A percentile compares a stretch with the other conserved stretches of the same genome.
Conservation (phyloP, 2,113 vertebrate genomes). For the Isurus oxyrinchus region DNA sequence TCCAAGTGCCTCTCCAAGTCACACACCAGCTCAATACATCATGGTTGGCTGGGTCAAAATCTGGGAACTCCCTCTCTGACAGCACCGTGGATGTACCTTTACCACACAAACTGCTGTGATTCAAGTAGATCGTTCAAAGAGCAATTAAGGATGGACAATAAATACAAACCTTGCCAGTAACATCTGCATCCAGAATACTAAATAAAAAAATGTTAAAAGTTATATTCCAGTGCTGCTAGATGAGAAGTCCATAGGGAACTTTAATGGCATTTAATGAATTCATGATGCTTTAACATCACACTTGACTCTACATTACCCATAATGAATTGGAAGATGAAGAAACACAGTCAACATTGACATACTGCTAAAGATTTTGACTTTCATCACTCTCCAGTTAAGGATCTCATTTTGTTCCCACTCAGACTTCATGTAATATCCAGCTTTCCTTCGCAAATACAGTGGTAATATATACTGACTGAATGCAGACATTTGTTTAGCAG, state of each 20-base stretch:
- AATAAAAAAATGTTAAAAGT: background rate
- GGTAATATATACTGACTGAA: background rate
- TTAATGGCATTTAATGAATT: background rate
- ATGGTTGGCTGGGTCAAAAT: background rate
- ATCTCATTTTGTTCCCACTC: background rate
- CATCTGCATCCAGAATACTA: background rate
- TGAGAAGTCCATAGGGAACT: background rate
- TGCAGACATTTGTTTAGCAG: background rate
- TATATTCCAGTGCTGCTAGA: background rate
- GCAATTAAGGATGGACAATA: background rate
- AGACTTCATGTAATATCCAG: background rate
- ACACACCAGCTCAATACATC: background rate
- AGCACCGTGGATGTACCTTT: background rate
- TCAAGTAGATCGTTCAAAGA: background rate
- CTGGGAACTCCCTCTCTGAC: too few species aligned
- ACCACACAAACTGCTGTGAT: background rate
- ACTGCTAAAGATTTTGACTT: background rate
- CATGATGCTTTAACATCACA: background rate
- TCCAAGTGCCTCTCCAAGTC: background rate
- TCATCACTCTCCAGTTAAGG: conserved; percentile 6
- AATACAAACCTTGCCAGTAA: background rate
- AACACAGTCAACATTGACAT: background rate
- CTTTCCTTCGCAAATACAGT: background rate
- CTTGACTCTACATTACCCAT: background rate
- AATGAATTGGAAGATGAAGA: background rate